A percentile compares a stretch with the other conserved stretches of the same genome.
These are phyloP conservation scores for Astropecten irregularis DNA, from an alignment of 53 echinoderm and acorn worm species.

Conservation along the genomic window DNA sequence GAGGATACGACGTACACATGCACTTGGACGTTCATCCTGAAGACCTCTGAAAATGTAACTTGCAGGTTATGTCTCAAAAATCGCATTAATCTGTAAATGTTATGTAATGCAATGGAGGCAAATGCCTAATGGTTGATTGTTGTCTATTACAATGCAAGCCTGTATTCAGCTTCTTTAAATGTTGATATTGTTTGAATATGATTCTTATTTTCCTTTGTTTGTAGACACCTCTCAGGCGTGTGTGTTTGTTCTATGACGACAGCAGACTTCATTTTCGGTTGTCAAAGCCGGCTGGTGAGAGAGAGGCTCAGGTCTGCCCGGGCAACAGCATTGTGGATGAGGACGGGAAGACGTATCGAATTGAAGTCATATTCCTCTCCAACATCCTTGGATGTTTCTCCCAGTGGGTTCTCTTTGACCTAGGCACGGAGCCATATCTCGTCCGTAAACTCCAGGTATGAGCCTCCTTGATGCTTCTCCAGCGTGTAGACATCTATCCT, in stretches of 20 bases:
- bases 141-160: no score
- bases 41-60: neutral
- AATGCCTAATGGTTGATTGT: no score
- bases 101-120: no score
- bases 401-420: constrained; percentile 92
- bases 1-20: constrained; percentile 5
- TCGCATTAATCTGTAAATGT: no score
- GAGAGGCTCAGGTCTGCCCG: constrained; percentile 74
- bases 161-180: no score
- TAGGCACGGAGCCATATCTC: constrained; percentile 50
- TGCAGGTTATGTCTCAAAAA: no score
- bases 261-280: constrained; percentile 74
- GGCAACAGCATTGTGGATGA: constrained; percentile 57
- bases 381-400: constrained; percentile 65
- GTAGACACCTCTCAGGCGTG: constrained; percentile 75
- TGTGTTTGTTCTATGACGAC: constrained; percentile 85
- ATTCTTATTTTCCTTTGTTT: no score
- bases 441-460: constrained; percentile 27
- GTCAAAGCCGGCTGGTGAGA: constrained; percentile 60
- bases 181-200: no score
- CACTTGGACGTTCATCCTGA: constrained; percentile 47
- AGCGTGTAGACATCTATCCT: no score
- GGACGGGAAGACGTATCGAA: constrained; percentile 25
- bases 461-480: no score
- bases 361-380: constrained; percentile 67